Base-by-base conservation (phyloP, 2,797 vertebrate genomes). In the Streptopelia turtur region DNA sequence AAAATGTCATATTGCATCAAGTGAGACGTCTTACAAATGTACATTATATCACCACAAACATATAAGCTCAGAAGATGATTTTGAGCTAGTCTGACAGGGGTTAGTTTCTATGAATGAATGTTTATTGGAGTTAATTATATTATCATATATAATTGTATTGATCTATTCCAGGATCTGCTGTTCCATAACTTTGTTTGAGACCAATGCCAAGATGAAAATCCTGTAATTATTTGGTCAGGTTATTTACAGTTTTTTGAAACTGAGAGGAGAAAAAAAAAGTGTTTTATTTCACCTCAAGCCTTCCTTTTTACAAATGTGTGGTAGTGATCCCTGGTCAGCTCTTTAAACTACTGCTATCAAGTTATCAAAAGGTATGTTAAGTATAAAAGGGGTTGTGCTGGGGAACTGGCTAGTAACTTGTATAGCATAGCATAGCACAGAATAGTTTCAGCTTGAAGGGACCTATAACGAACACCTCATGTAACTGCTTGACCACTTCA, bases 211-310 rank as follows among this genome's bases (percentile, higher is more conserved):
- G 28, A 61, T 60, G 43, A 78, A 69, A 89, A 87, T 7, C 1
- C 4, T 70, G 16, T 23, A 47, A 65, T 43, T 66, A 77, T 4
- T 28, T 13, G 5, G 28, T 33, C 24, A 63, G 71, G 70, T 66
- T 39, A 64, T 84, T 64, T 60, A n/a, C 23, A 45, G 2, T 7
- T 71, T 87, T 88, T 82, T 57, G 16, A 82, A 81, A 80, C 6
- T 56, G 4, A 9, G 16, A 4, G 5, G 5, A 22, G 14, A 0
- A 6, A 25, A 13, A 14, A 25, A 8, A 11, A 16, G 2, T 4
- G 18, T 7, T 72, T 66, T 64, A 49, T 77, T 74, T 71, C 5
- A 31, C 17, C 13, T 50, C 20, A 68, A 21, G 31, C 5, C 8
- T 50, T 80, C 1, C 1, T 66, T 82, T 13, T 33, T 57, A 66